These are phyloP conservation scores for Lissonota sp. DNA, from an alignment of 2,888 invertebrate species.

Conservation along the genomic window DNA sequence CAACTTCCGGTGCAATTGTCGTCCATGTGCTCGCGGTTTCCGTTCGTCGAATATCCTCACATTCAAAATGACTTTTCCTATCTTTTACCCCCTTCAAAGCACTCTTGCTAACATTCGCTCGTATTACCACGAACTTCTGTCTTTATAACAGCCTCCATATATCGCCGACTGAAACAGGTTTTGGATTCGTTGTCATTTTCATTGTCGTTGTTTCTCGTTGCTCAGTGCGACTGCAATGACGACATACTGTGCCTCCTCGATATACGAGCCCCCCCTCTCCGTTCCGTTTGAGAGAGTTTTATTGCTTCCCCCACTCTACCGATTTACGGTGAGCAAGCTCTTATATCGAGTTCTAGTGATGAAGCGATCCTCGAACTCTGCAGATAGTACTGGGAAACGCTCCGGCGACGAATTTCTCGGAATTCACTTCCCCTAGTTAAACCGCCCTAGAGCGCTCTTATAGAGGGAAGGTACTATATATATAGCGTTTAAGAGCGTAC, in stretches of 20 bases:
- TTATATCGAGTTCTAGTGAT: no score
- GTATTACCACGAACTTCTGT: background rate
- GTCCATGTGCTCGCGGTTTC: background rate
- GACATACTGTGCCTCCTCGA: no score
- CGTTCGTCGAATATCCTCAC: background rate
- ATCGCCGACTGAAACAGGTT: conserved; percentile 20
- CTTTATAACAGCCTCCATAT: background rate
- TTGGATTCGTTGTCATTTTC: conserved; percentile 14
- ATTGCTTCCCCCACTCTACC: no score
- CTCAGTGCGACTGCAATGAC: conserved; percentile 1
- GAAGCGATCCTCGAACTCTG: background rate
- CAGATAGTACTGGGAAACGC: conserved; percentile 8
- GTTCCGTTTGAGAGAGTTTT: no score
- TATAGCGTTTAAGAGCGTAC: background rate
- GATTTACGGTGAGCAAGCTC: no score
- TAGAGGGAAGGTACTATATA: no score
- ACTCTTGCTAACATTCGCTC: conserved; percentile 2
- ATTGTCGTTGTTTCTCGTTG: background rate
- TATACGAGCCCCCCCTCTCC: no score
- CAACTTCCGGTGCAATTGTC: conserved; percentile 36
- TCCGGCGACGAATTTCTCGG: no score
- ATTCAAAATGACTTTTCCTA: background rate
- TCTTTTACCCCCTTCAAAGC: background rate
- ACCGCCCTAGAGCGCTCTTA: no score
- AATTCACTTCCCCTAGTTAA: no score